These are phyloP conservation scores for Leucophora obtusa DNA, from an alignment of 2,888 invertebrate species.

Conservation along the genomic window DNA sequence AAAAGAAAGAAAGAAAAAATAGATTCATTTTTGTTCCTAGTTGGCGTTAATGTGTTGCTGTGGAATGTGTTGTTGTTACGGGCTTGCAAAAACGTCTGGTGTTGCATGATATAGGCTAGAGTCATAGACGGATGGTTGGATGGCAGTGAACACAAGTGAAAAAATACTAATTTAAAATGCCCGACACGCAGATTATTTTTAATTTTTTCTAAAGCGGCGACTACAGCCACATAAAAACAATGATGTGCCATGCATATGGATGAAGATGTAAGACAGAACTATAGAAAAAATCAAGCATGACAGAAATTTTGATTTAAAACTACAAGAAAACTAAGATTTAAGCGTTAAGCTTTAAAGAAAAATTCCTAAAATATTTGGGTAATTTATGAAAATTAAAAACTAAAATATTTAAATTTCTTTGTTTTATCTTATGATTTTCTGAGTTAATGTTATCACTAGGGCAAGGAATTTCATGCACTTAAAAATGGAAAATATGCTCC, in stretches of 20 bases:
- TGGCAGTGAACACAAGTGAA: not conserved
- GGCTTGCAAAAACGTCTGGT: slow-evolving; percentile 7
- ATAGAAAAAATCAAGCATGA: slow-evolving; percentile 47
- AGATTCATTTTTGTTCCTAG: slow-evolving; percentile 4
- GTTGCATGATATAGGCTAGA: slow-evolving; percentile 4
- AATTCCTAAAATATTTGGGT: not conserved
- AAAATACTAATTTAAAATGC: slow-evolving; percentile 59
- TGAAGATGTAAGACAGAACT: slow-evolving; percentile 6
- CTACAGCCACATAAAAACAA: slow-evolving; percentile 24
- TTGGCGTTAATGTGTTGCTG: slow-evolving; percentile 42
- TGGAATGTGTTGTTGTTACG: no score
- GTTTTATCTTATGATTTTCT: no score
- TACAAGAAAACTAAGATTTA: not conserved
- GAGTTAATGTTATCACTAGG: no score
- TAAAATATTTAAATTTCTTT: no score
- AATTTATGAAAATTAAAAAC: no score
- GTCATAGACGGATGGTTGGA: not conserved
- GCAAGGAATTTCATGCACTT: no score
- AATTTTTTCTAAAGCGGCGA: slow-evolving; percentile 12
- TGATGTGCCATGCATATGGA: slow-evolving; percentile 57
- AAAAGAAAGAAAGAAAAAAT: not conserved
- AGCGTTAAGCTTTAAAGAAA: not conserved
- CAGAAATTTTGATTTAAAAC: slow-evolving; percentile 19
- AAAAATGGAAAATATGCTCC: no score
- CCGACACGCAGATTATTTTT: slow-evolving; percentile 60